Evolutionary conservation across 2,113 vertebrate genomes (phyloP).

Genomic region (Coryphaenoides rupestris): DNA sequence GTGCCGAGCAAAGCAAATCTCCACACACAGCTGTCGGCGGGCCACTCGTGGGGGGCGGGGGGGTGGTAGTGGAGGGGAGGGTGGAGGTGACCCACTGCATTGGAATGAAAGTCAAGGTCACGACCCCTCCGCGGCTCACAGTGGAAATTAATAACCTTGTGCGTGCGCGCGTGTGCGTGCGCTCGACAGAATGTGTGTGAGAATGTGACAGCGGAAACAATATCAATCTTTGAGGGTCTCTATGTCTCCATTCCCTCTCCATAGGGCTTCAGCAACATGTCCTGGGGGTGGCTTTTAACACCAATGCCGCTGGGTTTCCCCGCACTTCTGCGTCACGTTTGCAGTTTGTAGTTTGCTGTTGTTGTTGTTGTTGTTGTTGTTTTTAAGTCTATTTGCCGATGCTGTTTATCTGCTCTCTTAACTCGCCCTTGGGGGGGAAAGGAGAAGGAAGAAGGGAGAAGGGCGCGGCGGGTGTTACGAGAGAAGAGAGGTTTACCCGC

Average conservation of each 20-base stretch:
- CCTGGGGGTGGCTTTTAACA: no score
- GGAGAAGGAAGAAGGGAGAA: no score
- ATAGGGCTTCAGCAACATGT: conserved; percentile 20
- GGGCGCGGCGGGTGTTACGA: no score
- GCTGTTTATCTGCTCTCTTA: no score
- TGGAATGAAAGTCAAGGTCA: conserved; percentile 40
- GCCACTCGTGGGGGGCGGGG: conserved; percentile 31
- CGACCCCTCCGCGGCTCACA: conserved; percentile 4
- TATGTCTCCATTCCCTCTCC: neutral
- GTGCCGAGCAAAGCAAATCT: conserved; percentile 19
- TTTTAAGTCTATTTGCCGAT: no score
- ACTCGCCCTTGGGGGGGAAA: no score
- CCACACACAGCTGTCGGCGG: conserved; percentile 40
- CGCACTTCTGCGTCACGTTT: no score
- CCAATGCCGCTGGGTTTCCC: no score
- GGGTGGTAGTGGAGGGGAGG: conserved; percentile 52
- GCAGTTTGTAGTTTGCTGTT: no score
- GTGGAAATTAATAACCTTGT: conserved; percentile 44
- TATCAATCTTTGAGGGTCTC: neutral
- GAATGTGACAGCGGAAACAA: neutral
- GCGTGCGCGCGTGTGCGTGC: conserved; percentile 1
- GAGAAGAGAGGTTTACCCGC: no score
- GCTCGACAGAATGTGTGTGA: neutral
- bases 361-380: no score
- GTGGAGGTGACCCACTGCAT: conserved; percentile 44